Evolutionary conservation across 2,888 invertebrate genomes (phyloP).

Genomic region (Panorpa germanica): DNA sequence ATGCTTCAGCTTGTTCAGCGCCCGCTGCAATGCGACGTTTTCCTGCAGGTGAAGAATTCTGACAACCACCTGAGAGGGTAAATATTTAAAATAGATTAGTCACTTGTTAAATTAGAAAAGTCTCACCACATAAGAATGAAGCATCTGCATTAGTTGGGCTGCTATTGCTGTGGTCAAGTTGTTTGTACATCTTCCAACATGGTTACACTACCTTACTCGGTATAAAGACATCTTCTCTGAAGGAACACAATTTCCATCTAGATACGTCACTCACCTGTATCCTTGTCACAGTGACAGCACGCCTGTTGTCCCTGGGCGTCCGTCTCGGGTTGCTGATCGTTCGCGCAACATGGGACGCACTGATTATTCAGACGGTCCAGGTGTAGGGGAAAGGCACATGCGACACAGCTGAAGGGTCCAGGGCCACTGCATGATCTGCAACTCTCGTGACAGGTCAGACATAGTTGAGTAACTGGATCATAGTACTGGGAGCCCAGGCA

Average conservation of each 20-base stretch:
- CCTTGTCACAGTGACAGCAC: slow-evolving; percentile 51
- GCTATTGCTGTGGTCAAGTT: too few relatives aligned
- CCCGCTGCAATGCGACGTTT: slow-evolving; percentile 49
- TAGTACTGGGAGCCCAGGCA: slow-evolving; percentile 57
- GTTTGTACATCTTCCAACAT: too few relatives aligned
- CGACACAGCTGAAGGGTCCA: slow-evolving; percentile 45
- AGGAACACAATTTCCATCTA: too few relatives aligned
- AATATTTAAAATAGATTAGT: too few relatives aligned
- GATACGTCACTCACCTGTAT: slow-evolving; percentile 31
- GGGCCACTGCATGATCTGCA: slow-evolving; percentile 51
- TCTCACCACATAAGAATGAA: too few relatives aligned
- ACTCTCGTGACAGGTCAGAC: slow-evolving; percentile 42
- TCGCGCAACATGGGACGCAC: slow-evolving; percentile 54
- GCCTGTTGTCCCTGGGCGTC: slow-evolving; percentile 27
- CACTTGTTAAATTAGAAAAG: too few relatives aligned
- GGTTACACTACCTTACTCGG: too few relatives aligned
- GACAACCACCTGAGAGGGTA: slow-evolving; percentile 39
- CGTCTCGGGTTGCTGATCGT: slow-evolving; percentile 22
- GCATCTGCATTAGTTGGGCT: too few relatives aligned
- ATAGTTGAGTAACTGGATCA: slow-evolving; percentile 44
- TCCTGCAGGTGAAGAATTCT: slow-evolving; percentile 52
- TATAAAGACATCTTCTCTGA: too few relatives aligned
- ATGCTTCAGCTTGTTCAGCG: slow-evolving; percentile 20
- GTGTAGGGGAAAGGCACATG: slow-evolving; percentile 43
- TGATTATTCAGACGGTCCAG: slow-evolving; percentile 54